These are phyloP conservation scores for Caenorhabditis briggsae DNA, from an alignment of 1,140 invertebrate genomes.

Conservation along the genomic window DNA sequence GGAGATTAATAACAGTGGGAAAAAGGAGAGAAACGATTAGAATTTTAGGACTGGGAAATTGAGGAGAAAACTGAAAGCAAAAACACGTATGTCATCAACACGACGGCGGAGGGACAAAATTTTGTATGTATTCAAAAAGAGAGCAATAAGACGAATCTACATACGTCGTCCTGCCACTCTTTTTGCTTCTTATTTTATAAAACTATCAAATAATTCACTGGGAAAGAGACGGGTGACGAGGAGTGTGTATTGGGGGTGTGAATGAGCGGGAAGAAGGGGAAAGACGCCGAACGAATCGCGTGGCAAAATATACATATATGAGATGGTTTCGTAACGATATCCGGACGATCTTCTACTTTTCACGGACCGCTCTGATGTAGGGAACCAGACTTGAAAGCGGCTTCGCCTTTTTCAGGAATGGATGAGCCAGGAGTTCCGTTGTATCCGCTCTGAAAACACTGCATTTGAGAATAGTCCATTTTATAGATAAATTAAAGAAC, in stretches of 20 bases:
- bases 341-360: conserved; percentile 44
- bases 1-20: conserved; percentile 1
- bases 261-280: background rate
- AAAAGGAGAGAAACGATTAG: background rate
- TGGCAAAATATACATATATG: conserved; percentile 44
- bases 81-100: conserved; percentile 52
- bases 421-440: conserved; percentile 71
- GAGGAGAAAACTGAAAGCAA: conserved; percentile 27
- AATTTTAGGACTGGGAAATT: background rate
- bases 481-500: background rate
- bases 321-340: background rate
- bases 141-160: background rate
- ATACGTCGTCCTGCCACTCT: background rate
- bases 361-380: conserved; percentile 75
- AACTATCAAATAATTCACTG: conserved; percentile 50
- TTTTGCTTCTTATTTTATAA: conserved; percentile 39
- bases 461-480: conserved; percentile 69
- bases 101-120: conserved; percentile 11
- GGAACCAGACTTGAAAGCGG: conserved; percentile 73
- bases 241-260: background rate
- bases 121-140: conserved; percentile 27
- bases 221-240: conserved; percentile 15
- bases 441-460: conserved; percentile 74
- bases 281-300: conserved; percentile 27
- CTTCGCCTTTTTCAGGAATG: conserved; percentile 74